A percentile compares a stretch with the other conserved stretches of the same genome.
Evolutionary conservation across 92 coral and sea anemone species (phyloP).

Genomic region (Metridium senile): DNA sequence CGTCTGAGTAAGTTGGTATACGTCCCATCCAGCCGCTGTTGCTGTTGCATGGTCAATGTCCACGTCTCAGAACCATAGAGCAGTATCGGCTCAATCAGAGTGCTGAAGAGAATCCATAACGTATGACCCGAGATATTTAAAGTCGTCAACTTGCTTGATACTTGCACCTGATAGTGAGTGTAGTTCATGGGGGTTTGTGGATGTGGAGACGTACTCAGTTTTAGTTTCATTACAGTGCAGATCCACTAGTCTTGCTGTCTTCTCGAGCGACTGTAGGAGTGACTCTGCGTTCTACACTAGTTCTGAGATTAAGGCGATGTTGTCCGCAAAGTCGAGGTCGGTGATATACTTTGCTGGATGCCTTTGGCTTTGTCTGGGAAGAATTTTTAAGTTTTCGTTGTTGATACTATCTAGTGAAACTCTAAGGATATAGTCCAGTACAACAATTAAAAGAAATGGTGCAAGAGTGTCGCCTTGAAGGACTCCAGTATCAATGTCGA

Average conservation of each 20-base stretch:
- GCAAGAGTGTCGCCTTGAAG: too few species aligned
- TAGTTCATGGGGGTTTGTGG: not conserved
- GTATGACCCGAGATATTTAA: not conserved
- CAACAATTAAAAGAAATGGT: constrained; percentile 38
- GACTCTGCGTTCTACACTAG: constrained; percentile 24
- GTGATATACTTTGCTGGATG: too few species aligned
- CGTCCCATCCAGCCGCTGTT: too few species aligned
- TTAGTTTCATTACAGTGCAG: constrained; percentile 11
- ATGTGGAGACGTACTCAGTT: too few species aligned
- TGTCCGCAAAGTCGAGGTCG: constrained; percentile 62
- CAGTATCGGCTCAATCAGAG: too few species aligned
- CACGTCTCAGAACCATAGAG: too few species aligned
- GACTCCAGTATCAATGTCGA: too few species aligned
- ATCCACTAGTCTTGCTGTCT: constrained; percentile 7
- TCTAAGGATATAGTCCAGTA: constrained; percentile 37
- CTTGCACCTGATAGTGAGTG: constrained; percentile 3
- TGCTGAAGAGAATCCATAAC: not conserved
- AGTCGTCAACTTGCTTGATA: constrained; percentile 14
- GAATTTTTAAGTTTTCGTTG: too few species aligned
- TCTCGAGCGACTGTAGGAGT: not conserved
- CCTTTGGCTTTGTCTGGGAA: too few species aligned
- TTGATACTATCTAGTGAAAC: constrained; percentile 37
- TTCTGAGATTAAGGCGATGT: constrained; percentile 42
- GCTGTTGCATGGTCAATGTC: too few species aligned
- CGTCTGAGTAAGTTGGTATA: too few species aligned